Evolutionary conservation across 1,140 invertebrate species (phyloP).

Genomic region (fruit fly (Drosophila melanogaster)): DNA sequence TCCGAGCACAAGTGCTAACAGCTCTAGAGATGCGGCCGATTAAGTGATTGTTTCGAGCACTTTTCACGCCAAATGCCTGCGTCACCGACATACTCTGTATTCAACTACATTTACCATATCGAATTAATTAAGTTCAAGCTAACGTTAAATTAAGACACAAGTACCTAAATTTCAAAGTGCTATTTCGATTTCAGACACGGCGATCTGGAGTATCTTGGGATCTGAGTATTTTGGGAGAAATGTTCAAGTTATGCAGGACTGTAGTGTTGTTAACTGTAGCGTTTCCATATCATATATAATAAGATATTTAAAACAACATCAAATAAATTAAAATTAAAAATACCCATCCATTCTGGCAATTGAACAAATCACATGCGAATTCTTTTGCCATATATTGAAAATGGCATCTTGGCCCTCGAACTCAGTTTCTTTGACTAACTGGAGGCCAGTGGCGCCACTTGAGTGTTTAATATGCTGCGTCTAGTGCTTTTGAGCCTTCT

Average conservation of each 20-base stretch:
- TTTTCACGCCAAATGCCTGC: not conserved
- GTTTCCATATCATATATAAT: too few relatives aligned
- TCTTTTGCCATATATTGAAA: not conserved
- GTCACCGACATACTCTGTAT: not conserved
- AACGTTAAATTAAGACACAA: not conserved
- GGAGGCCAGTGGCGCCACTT: constrained; percentile 45
- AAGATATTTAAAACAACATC: not conserved
- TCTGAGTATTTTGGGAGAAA: too few relatives aligned
- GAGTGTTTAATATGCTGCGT: constrained; percentile 71
- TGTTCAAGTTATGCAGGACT: too few relatives aligned
- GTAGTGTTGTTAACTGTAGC: too few relatives aligned
- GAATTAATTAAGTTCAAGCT: not conserved
- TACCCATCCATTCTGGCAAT: not conserved
- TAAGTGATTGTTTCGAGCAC: constrained; percentile 14
- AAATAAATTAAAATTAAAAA: too few relatives aligned
- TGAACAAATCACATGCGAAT: constrained; percentile 25
- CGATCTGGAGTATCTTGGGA: too few relatives aligned
- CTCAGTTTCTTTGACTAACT: constrained; percentile 40
- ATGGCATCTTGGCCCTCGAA: constrained; percentile 2
- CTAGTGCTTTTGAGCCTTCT: constrained; percentile 33
- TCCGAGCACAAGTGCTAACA: constrained; percentile 31
- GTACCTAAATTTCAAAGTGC: not conserved
- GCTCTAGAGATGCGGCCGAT: constrained; percentile 21
- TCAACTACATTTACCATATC: not conserved
- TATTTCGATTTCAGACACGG: too few relatives aligned